These are phyloP conservation scores for Clarias batrachus DNA, from an alignment of 2,113 vertebrate species.

Conservation along the genomic window DNA sequence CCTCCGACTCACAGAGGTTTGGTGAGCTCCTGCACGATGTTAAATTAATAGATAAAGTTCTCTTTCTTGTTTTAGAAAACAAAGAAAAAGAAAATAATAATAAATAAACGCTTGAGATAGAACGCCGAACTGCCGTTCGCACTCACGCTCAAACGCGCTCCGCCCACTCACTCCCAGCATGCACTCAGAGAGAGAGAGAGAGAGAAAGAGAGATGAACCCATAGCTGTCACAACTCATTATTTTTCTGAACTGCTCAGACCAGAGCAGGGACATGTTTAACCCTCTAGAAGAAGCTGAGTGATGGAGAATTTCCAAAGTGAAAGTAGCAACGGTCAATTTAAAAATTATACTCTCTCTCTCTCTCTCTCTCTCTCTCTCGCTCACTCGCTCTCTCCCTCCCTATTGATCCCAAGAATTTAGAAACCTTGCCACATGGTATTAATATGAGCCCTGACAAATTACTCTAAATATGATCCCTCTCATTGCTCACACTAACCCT, in stretches of 20 bases:
- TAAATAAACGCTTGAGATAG: no score
- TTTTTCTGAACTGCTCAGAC: slow-evolving; percentile 30
- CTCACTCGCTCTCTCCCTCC: slow-evolving; percentile 33
- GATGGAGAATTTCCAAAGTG: slow-evolving; percentile 8
- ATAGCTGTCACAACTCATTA: slow-evolving; percentile 34
- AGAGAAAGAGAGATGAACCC: background rate
- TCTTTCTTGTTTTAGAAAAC: no score
- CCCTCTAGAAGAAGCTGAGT: slow-evolving; percentile 17
- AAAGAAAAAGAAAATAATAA: no score
- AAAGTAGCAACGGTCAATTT: slow-evolving; percentile 10
- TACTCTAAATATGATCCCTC: slow-evolving; percentile 43
- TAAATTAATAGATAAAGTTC: no score
- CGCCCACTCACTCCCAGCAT: no score
- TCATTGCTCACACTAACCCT: slow-evolving; percentile 1
- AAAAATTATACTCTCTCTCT: background rate
- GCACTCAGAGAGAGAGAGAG: background rate
- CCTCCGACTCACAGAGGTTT: no score
- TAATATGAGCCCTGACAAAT: slow-evolving; percentile 62
- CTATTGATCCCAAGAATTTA: slow-evolving; percentile 52
- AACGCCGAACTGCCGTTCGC: no score
- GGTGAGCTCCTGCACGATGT: no score
- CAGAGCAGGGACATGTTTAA: slow-evolving; percentile 3
- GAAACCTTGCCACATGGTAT: slow-evolving; percentile 58
- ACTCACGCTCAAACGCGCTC: no score
- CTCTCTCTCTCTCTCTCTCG: slow-evolving; percentile 45